Conservation (phyloP, 2,888 invertebrate species). For the Drosophila suboccidentalis region DNA sequence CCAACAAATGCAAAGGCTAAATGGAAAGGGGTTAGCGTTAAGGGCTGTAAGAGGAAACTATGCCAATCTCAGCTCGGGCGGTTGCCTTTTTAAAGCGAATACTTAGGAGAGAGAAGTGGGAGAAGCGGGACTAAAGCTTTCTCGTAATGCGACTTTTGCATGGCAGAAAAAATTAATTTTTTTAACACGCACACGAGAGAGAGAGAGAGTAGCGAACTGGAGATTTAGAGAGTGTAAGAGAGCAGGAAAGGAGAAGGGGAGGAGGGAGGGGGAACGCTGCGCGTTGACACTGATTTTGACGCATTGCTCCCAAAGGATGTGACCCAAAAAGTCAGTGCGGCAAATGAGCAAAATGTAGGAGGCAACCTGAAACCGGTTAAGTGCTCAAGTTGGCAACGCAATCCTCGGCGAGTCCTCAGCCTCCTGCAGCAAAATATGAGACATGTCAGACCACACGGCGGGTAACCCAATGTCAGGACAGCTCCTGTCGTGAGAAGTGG, state of each 20-base stretch:
- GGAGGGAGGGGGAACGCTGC: constrained; percentile 46
- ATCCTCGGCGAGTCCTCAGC: constrained; percentile 37
- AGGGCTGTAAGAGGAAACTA: constrained; percentile 54
- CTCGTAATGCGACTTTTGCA: constrained; percentile 56
- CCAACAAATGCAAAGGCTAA: constrained; percentile 9
- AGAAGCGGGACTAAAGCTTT: constrained; percentile 1
- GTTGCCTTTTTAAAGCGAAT: constrained; percentile 4
- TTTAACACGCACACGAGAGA: constrained; percentile 71
- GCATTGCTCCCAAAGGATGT: constrained; percentile 83
- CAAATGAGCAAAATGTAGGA: constrained; percentile 76
- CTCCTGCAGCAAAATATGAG: constrained; percentile 65
- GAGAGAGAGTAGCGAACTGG: not conserved
- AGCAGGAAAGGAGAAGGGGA: not conserved
- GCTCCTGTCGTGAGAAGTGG: not conserved
- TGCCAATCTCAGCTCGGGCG: constrained; percentile 59
- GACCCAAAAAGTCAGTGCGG: constrained; percentile 83
- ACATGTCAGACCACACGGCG: constrained; percentile 59
- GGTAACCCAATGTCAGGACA: constrained; percentile 29
- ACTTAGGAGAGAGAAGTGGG: not conserved
- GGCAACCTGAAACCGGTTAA: constrained; percentile 73
- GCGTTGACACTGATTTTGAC: constrained; percentile 84
- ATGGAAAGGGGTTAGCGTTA: not conserved
- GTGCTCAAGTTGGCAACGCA: constrained; percentile 64
- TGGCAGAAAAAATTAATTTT: constrained; percentile 76
- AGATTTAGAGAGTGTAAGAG: constrained; percentile 2